Evolutionary conservation across 1,140 invertebrate genomes (phyloP).

Genomic region (Aphelenchoides besseyi): DNA sequence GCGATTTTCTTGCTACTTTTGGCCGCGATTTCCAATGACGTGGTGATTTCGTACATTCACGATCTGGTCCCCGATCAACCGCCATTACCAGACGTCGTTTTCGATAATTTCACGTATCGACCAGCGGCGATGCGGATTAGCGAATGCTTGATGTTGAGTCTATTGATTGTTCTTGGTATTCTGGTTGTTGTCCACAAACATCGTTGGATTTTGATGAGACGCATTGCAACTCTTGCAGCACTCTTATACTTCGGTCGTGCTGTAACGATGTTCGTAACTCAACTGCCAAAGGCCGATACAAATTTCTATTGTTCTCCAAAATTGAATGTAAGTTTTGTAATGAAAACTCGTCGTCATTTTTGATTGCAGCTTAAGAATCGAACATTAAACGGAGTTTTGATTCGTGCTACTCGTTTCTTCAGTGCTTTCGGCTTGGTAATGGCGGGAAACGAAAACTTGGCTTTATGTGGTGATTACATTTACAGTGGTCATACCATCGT

Average conservation of each 20-base stretch:
- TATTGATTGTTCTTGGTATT: not conserved
- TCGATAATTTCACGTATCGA: not conserved
- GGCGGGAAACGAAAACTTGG: constrained; percentile 2
- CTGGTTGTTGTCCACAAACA: constrained; percentile 9
- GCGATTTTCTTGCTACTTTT: not conserved
- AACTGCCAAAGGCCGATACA: not conserved
- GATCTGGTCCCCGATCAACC: constrained; percentile 4
- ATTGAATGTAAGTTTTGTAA: not conserved
- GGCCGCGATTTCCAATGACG: not conserved
- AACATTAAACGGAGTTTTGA: not conserved
- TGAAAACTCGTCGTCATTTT: not conserved
- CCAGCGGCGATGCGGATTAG: not conserved
- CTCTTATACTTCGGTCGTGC: not conserved
- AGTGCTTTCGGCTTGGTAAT: not conserved
- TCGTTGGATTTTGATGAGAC: constrained; percentile 11
- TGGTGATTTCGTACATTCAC: not conserved
- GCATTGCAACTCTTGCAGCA: not conserved
- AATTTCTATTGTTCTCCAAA: not conserved
- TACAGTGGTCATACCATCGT: constrained; percentile 84
- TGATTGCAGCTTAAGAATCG: not conserved
- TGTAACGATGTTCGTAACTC: constrained; percentile 10
- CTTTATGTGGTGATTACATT: constrained; percentile 70
- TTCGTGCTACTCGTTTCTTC: not conserved
- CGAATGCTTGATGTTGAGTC: constrained; percentile 14
- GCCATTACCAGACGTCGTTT: constrained; percentile 13